A percentile compares a stretch with the other conserved stretches of the same genome.
Evolutionary conservation across 2,797 vertebrate species (phyloP).

Genomic region (Cirrhinus molitorella): DNA sequence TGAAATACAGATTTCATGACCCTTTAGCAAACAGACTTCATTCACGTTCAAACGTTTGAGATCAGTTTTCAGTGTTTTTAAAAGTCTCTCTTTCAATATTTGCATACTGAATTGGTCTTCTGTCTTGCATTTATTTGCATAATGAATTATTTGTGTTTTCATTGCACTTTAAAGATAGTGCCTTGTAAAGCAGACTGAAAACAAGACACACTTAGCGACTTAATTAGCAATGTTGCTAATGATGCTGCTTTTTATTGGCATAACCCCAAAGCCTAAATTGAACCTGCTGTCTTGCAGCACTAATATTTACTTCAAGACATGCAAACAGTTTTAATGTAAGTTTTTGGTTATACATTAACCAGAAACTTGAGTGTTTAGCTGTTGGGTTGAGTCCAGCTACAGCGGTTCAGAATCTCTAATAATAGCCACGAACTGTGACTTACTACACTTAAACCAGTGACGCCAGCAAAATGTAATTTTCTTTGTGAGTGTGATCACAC

Average conservation of each 20-base stretch:
- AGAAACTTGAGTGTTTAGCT: neutral
- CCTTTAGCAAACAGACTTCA: neutral
- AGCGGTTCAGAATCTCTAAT: conserved; percentile 3
- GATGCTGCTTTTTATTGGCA: neutral
- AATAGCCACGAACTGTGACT: conserved; percentile 9
- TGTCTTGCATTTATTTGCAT: neutral
- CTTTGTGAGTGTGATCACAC: neutral
- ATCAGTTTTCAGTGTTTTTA: neutral
- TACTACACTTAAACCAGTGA: neutral
- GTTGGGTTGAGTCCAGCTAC: neutral
- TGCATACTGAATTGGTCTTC: neutral
- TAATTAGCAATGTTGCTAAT: neutral
- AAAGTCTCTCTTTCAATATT: neutral
- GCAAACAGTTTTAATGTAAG: neutral
- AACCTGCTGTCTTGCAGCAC: neutral
- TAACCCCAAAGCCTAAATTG: neutral
- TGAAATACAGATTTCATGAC: neutral
- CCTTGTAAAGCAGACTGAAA: neutral
- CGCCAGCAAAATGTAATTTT: conserved; percentile 2
- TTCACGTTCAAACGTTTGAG: neutral
- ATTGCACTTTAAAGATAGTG: neutral
- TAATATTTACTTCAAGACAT: neutral
- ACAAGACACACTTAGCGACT: neutral
- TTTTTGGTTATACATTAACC: conserved; percentile 1
- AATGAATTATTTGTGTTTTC: neutral